These are phyloP conservation scores for Nemapogon koenigi DNA, from an alignment of 2,888 invertebrate genomes.

Conservation along the genomic window DNA sequence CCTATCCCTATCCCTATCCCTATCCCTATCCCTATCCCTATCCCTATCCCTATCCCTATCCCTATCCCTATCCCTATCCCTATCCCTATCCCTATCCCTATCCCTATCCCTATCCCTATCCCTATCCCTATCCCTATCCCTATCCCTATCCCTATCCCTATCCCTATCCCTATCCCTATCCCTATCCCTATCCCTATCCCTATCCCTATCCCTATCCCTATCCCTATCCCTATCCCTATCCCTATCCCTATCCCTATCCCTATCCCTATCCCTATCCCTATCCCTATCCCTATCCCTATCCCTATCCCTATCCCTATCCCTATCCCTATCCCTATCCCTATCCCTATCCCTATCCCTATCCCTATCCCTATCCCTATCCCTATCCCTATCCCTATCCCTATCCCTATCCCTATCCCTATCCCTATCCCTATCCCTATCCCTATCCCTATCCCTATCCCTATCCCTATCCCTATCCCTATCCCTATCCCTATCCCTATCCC, in stretches of 20 bases:
- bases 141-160: not conserved
- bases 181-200: not conserved
- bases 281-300: not conserved
- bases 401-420: not conserved
- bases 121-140: not conserved
- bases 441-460: not conserved
- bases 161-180: not conserved
- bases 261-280: not conserved
- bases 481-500: not conserved
- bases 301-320: not conserved
- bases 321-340: not conserved
- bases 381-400: not conserved
- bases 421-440: not conserved
- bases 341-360: not conserved
- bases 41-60: not conserved
- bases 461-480: not conserved
- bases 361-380: not conserved
- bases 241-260: not conserved
- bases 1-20: not conserved
- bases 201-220: not conserved
- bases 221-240: not conserved
- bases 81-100: not conserved
- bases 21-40: not conserved
- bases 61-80: not conserved
- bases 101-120: not conserved